Evolutionary conservation across 2,113 vertebrate genomes (phyloP).

Genomic region (Australoheros scitulus): DNA sequence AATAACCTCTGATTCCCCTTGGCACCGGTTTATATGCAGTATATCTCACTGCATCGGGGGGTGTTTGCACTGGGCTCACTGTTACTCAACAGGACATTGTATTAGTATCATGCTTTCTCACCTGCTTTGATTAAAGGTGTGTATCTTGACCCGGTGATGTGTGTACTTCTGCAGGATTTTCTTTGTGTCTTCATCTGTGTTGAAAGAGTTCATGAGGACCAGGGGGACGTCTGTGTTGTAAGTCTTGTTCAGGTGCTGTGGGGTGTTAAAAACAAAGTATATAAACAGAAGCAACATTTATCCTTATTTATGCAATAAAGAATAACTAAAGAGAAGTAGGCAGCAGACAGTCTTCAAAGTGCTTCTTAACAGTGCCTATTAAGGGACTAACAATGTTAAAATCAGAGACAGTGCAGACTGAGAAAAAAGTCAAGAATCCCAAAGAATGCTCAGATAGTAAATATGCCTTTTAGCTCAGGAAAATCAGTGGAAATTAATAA

Average conservation of each 20-base stretch:
- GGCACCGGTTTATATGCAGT: background rate
- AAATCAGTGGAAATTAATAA: background rate
- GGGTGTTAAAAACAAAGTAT: accelerated
- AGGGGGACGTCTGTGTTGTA: slow-evolving; percentile 94
- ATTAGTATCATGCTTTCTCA: slow-evolving; percentile 39
- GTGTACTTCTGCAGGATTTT: slow-evolving; percentile 98
- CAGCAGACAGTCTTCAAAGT: accelerated
- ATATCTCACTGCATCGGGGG: background rate
- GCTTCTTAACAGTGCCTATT: background rate
- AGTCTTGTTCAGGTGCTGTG: slow-evolving; percentile 93
- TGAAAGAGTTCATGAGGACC: slow-evolving; percentile 99
- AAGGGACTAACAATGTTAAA: background rate
- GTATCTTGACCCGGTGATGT: slow-evolving; percentile 95
- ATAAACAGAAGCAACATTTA: background rate
- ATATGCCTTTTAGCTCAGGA: background rate
- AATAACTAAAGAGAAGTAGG: background rate
- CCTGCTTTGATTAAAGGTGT: slow-evolving; percentile 99
- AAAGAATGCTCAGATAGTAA: background rate
- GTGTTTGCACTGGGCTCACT: slow-evolving; percentile 58
- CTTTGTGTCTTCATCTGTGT: slow-evolving; percentile 97
- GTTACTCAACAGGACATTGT: background rate
- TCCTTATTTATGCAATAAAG: background rate
- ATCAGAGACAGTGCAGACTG: background rate
- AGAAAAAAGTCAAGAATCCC: background rate
- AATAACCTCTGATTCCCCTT: background rate